Conservation (phyloP, 2,888 invertebrate genomes). For the Lissocephala sabroskyi region DNA sequence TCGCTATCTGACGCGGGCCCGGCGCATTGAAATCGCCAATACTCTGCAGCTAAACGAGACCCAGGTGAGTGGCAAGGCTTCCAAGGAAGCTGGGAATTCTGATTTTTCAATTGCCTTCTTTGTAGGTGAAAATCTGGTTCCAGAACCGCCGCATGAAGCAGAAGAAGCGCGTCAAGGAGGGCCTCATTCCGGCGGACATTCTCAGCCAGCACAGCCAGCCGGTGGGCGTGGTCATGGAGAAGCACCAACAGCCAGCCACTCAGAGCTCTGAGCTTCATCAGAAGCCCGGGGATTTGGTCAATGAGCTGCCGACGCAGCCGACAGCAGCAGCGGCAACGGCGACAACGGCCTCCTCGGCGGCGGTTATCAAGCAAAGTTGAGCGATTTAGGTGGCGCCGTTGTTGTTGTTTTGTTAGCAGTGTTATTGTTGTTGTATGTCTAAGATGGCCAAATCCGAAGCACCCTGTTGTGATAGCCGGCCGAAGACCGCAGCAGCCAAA, state of each 20-base stretch:
- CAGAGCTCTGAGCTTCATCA: slow-evolving; percentile 27
- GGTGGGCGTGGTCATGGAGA: slow-evolving; percentile 24
- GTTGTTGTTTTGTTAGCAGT: too few relatives aligned
- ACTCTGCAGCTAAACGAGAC: slow-evolving; percentile 97
- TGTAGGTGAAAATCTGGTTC: slow-evolving; percentile 94
- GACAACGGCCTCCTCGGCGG: slow-evolving; percentile 9
- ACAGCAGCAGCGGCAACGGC: background rate
- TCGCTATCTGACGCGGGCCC: slow-evolving; percentile 96
- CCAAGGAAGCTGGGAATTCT: too few relatives aligned
- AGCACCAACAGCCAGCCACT: slow-evolving; percentile 32
- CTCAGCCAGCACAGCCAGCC: slow-evolving; percentile 54
- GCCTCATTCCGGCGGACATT: slow-evolving; percentile 80
- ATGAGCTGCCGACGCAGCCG: slow-evolving; percentile 28
- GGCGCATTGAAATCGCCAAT: slow-evolving; percentile 98
- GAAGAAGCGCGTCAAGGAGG: slow-evolving; percentile 97
- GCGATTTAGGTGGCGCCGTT: slow-evolving; percentile 19
- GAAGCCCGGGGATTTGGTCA: slow-evolving; percentile 33
- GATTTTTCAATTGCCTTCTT: background rate
- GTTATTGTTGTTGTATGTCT: too few relatives aligned
- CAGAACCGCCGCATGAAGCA: slow-evolving; percentile 99
- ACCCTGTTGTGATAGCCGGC: slow-evolving; percentile 64
- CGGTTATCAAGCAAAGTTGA: slow-evolving; percentile 45
- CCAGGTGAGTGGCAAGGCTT: slow-evolving; percentile 74
- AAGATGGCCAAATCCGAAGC: slow-evolving; percentile 60
- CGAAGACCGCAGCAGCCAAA: too few relatives aligned